Percentiles rank a stretch among this genome's conserved stretches.
Evolutionary conservation across 1,140 invertebrate genomes (phyloP).

Genomic region (Tribolium madens): DNA sequence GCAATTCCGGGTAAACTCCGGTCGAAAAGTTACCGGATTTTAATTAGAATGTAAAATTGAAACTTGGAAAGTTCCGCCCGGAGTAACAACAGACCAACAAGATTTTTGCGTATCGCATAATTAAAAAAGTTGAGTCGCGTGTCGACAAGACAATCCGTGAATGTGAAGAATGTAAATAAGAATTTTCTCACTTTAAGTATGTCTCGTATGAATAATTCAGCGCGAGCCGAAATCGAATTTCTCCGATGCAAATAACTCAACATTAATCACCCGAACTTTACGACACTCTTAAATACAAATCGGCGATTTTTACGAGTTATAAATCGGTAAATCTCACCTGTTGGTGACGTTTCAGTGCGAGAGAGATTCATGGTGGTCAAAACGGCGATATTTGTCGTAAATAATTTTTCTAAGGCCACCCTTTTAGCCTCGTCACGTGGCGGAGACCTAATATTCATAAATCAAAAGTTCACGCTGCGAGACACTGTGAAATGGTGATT

Average conservation of each 20-base stretch:
- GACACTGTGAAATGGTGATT: constrained; percentile 1
- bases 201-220: constrained; percentile 19
- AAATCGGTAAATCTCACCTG: constrained; percentile 30
- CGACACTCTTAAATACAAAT: constrained; percentile 15
- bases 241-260: not conserved
- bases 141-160: constrained; percentile 23
- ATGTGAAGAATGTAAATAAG: constrained; percentile 30
- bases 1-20: not conserved
- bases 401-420: constrained; percentile 1
- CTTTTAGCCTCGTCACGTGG: not conserved
- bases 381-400: constrained; percentile 17
- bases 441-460: not conserved
- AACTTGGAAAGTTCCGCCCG: not conserved
- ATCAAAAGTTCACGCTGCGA: not conserved
- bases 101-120: not conserved
- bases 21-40: not conserved
- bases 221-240: constrained; percentile 7
- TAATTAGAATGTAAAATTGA: not conserved
- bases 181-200: constrained; percentile 22
- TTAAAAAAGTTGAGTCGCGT: constrained; percentile 13
- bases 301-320: constrained; percentile 2
- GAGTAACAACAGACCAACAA: not conserved
- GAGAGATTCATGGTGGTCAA: constrained; percentile 30
- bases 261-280: constrained; percentile 28
- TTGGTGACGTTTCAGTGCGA: constrained; percentile 12